Conservation (phyloP, 2,113 vertebrate species). For the Paradoxurus hermaphroditus region DNA sequence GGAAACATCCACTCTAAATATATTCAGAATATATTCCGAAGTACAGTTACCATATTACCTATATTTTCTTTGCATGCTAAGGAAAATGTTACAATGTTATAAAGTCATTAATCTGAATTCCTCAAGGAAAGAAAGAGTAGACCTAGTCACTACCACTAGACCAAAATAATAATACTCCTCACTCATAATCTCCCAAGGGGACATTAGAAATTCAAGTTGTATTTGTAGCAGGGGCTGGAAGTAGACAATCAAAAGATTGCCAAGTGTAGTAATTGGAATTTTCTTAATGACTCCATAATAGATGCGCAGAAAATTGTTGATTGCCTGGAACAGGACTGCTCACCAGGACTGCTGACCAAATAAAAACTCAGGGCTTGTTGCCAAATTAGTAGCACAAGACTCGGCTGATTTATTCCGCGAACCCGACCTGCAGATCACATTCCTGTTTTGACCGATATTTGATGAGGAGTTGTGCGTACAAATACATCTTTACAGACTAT, state of each 20-base stretch:
- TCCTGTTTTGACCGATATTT: background rate
- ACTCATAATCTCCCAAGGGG: background rate
- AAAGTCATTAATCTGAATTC: slow-evolving; percentile 14
- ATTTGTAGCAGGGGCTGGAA: slow-evolving; percentile 33
- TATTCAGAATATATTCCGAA: background rate
- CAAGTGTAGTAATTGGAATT: slow-evolving; percentile 57
- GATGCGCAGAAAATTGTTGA: slow-evolving; percentile 44
- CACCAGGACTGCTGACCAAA: background rate
- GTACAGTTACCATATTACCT: background rate
- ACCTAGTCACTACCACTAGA: background rate
- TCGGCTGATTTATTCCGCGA: background rate
- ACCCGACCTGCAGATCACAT: background rate
- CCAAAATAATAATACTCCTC: background rate
- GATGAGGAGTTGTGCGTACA: background rate
- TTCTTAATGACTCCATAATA: slow-evolving; percentile 64
- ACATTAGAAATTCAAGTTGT: slow-evolving; percentile 9
- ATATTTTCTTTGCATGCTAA: background rate
- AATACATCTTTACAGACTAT: slow-evolving; percentile 9
- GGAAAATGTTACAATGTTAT: background rate
- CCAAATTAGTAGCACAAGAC: slow-evolving; percentile 42
- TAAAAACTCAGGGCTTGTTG: background rate
- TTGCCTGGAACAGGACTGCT: slow-evolving; percentile 6
- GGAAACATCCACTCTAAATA: background rate
- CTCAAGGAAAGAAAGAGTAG: background rate
- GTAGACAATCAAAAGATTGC: slow-evolving; percentile 17